Conservation (phyloP, 53 echinoderm and acorn worm species). For the Paracentrotus lividus region DNA sequence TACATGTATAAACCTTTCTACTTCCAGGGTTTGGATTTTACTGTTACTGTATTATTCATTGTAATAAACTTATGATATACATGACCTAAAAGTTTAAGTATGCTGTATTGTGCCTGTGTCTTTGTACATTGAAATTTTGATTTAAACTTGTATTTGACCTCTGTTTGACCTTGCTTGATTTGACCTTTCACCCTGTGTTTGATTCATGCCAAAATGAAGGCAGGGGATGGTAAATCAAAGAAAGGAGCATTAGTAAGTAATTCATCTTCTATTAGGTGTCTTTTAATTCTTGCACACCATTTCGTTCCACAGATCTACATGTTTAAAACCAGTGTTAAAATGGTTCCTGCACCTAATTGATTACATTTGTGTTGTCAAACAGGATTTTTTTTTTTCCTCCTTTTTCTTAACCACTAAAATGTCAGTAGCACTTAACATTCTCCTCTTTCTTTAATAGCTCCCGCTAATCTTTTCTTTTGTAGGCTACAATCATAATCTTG, state of each 20-base stretch:
- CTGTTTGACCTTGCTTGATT: slow-evolving; percentile 21
- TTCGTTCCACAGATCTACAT: slow-evolving; percentile 9
- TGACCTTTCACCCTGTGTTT: slow-evolving; percentile 49
- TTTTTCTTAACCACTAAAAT: neutral
- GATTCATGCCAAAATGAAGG: slow-evolving; percentile 51
- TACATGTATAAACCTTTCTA: neutral
- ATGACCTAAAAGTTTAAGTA: too few species aligned
- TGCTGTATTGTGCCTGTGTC: neutral
- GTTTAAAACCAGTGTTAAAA: neutral
- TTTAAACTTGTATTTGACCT: neutral
- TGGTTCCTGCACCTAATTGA: neutral
- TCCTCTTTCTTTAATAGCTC: neutral
- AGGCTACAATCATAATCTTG: neutral
- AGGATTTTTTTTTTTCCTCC: too few species aligned
- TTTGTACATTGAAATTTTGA: neutral
- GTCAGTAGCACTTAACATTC: neutral
- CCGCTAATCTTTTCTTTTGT: neutral
- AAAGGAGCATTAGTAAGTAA: slow-evolving; percentile 65
- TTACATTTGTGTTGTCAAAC: neutral
- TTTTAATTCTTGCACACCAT: neutral
- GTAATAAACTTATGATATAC: neutral
- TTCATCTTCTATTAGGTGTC: neutral
- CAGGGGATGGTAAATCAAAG: slow-evolving; percentile 63
- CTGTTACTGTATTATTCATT: neutral
- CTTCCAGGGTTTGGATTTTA: neutral